Conservation (phyloP, 1,140 invertebrate species). For the Metaphire vulgaris region DNA sequence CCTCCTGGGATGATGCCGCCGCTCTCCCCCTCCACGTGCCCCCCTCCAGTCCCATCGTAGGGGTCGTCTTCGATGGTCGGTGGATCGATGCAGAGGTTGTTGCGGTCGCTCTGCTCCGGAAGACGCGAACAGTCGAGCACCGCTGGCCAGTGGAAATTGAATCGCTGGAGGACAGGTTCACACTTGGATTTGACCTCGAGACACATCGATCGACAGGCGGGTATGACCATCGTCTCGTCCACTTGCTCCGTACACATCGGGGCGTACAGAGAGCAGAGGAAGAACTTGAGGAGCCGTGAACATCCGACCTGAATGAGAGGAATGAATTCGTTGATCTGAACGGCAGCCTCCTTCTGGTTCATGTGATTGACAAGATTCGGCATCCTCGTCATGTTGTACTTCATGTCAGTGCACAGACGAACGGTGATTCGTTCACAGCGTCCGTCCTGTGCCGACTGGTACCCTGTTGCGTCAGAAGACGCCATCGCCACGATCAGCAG, state of each 20-base stretch:
- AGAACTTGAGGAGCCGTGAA: constrained; percentile 79
- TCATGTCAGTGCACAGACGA: constrained; percentile 81
- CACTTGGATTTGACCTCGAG: constrained; percentile 50
- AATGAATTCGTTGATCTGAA: constrained; percentile 38
- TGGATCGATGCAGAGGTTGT: constrained; percentile 85
- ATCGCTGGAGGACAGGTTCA: constrained; percentile 46
- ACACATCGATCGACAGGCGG: constrained; percentile 52
- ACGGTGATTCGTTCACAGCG: constrained; percentile 84
- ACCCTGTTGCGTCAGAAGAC: neutral
- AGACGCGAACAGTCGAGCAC: constrained; percentile 49
- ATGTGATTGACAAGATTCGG: constrained; percentile 87
- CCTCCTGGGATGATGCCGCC: constrained; percentile 18
- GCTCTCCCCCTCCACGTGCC: constrained; percentile 3
- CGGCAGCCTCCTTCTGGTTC: constrained; percentile 85
- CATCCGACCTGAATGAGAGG: constrained; percentile 54
- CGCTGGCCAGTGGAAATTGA: constrained; percentile 50
- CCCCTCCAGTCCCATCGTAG: constrained; percentile 30
- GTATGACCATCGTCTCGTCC: constrained; percentile 49
- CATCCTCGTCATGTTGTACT: constrained; percentile 92
- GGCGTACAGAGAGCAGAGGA: constrained; percentile 86
- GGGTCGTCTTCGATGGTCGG: constrained; percentile 43
- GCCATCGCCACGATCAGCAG: neutral
- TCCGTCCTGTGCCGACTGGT: neutral
- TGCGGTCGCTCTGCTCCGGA: constrained; percentile 43
- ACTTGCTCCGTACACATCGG: constrained; percentile 71